Conservation (phyloP, 2,797 vertebrate genomes). For the Buceros bicornis region DNA sequence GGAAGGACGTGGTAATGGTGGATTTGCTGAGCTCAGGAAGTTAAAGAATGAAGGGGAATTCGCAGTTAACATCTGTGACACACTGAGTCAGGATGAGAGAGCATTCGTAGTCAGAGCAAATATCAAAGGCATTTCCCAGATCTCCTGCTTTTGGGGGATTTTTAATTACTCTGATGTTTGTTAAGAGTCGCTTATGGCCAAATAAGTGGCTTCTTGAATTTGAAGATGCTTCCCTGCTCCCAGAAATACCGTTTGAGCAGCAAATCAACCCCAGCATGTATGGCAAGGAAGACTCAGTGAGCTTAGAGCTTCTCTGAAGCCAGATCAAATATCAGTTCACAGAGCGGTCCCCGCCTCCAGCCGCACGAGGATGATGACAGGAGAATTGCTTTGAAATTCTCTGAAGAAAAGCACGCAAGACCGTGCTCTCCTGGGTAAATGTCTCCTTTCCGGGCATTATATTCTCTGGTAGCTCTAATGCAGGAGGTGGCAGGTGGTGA, state of each 20-base stretch:
- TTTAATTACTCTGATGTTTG: conserved; percentile 64
- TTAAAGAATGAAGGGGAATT: conserved; percentile 43
- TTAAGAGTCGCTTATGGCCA: conserved; percentile 32
- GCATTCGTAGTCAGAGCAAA: neutral
- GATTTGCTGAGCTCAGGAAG: conserved; percentile 71
- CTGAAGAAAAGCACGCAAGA: neutral
- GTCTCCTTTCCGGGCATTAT: neutral
- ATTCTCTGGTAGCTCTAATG: neutral
- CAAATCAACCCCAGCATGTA: neutral
- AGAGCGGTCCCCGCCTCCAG: conserved; percentile 6
- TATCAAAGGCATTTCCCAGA: conserved; percentile 47
- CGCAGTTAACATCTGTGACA: conserved; percentile 35
- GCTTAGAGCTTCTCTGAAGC: conserved; percentile 40
- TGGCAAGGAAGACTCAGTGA: neutral
- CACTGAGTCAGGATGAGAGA: conserved; percentile 46
- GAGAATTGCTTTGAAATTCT: conserved; percentile 31
- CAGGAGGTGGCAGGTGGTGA: conserved; percentile 37
- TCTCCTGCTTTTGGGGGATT: conserved; percentile 15
- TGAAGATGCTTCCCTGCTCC: neutral
- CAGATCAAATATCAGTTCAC: conserved; percentile 48
- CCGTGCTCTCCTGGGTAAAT: neutral
- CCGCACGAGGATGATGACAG: neutral
- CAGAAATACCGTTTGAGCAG: neutral
- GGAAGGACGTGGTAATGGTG: conserved; percentile 23
- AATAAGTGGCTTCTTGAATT: neutral